phyloP scores from a whole-genome alignment of 37 sponge, comb jelly and placozoan species.

The Bolinopsis microptera region DNA sequence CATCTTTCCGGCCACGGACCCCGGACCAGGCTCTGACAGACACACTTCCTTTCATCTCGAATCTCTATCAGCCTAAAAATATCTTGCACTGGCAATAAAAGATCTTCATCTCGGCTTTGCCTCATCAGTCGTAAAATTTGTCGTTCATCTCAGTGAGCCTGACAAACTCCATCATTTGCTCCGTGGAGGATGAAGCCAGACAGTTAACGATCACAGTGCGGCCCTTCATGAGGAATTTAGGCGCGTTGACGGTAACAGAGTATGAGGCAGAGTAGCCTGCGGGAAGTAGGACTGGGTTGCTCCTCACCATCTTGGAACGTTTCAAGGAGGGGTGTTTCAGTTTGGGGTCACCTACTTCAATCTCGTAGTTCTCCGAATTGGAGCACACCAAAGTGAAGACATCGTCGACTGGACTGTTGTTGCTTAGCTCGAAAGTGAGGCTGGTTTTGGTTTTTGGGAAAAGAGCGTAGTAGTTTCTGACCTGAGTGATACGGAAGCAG shows the following conservation, averaged over 20 bases:
- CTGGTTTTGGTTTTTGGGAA: background rate
- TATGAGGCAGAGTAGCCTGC: background rate
- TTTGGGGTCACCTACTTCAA: background rate
- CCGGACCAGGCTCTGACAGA: too few species aligned
- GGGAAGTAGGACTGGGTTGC: background rate
- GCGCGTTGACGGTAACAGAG: background rate
- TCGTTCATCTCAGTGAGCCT: conserved; percentile 50
- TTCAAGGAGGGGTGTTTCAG: too few species aligned
- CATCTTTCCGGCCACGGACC: too few species aligned
- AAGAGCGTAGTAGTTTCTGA: conserved; percentile 49
- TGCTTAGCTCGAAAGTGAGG: background rate
- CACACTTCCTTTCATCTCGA: too few species aligned
- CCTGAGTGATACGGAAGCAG: background rate
- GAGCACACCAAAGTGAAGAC: background rate
- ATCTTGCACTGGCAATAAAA: too few species aligned
- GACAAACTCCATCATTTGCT: conserved; percentile 37
- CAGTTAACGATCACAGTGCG: background rate
- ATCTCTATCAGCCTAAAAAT: too few species aligned
- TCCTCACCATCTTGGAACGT: background rate
- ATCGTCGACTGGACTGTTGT: conserved; percentile 18
- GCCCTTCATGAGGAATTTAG: background rate
- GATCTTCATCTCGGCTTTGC: too few species aligned
- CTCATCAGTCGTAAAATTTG: too few species aligned
- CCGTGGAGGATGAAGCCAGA: background rate
- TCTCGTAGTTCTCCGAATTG: conserved; percentile 15